phyloP scores from a whole-genome alignment of 1,140 invertebrate genomes.

The Helicoverpa zea region DNA sequence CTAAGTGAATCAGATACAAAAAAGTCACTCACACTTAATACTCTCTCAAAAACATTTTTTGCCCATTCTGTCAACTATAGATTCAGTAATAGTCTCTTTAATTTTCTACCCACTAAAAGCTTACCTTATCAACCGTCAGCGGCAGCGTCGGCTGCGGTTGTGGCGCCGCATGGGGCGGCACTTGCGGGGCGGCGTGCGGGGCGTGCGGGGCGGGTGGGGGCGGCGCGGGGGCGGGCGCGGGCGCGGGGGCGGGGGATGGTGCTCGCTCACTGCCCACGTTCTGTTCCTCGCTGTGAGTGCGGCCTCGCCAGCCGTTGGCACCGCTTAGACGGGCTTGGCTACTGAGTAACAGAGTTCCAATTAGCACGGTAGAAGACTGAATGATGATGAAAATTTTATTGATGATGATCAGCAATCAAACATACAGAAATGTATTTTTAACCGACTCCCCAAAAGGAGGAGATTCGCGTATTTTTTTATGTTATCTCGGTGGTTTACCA shows the following conservation, averaged over 20 bases:
- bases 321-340: conserved; percentile 6
- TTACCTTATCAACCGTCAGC: conserved; percentile 77
- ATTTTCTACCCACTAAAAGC: neutral
- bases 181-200: neutral
- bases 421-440: no score
- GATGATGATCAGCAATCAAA: no score
- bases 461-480: no score
- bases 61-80: neutral
- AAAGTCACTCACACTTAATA: no score
- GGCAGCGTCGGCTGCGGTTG: conserved; percentile 53
- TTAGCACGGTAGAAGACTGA: no score
- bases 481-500: no score
- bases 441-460: no score
- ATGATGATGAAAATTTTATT: no score
- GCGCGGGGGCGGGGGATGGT: neutral
- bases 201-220: neutral
- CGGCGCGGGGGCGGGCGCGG: conserved; percentile 2
- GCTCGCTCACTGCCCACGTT: conserved; percentile 48
- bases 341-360: neutral
- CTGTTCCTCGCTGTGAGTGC: conserved; percentile 70
- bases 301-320: conserved; percentile 51
- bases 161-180: conserved; percentile 40
- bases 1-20: no score
- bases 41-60: no score
- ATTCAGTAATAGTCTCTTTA: neutral